phyloP scores from a whole-genome alignment of 2,888 invertebrate genomes.

The Ophonus ardosiacus region DNA sequence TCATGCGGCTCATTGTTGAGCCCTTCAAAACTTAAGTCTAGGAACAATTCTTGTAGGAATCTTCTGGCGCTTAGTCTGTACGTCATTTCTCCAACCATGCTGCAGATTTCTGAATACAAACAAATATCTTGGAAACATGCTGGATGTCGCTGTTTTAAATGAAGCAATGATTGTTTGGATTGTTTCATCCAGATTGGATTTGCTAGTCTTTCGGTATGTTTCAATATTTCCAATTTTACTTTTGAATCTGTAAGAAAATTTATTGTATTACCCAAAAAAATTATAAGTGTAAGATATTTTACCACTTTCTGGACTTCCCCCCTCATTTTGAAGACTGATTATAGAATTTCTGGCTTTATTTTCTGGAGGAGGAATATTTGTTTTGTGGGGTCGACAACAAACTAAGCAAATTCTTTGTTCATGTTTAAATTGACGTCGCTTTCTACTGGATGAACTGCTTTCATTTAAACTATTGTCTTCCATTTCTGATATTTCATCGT shows the following conservation, averaged over 20 bases:
- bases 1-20: conserved; percentile 78
- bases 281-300: neutral
- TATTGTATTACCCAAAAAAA: neutral
- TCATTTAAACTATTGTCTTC: conserved; percentile 51
- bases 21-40: conserved; percentile 87
- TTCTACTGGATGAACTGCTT: conserved; percentile 33
- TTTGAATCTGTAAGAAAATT: conserved; percentile 68
- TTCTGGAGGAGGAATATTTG: conserved; percentile 8
- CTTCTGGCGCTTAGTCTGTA: conserved; percentile 90
- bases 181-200: conserved; percentile 89
- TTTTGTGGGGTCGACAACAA: conserved; percentile 42
- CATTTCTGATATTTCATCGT: conserved; percentile 66
- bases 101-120: conserved; percentile 94
- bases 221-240: conserved; percentile 79
- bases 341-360: conserved; percentile 50
- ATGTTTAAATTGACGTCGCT: conserved; percentile 64
- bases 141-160: conserved; percentile 85
- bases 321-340: conserved; percentile 24
- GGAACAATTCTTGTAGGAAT: conserved; percentile 95
- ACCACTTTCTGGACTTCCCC: conserved; percentile 25
- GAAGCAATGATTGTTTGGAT: conserved; percentile 88
- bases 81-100: conserved; percentile 86
- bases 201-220: conserved; percentile 85
- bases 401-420: conserved; percentile 47
- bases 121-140: conserved; percentile 90